Conservation (phyloP, 2,113 vertebrate genomes). For the Cottus gobio region DNA sequence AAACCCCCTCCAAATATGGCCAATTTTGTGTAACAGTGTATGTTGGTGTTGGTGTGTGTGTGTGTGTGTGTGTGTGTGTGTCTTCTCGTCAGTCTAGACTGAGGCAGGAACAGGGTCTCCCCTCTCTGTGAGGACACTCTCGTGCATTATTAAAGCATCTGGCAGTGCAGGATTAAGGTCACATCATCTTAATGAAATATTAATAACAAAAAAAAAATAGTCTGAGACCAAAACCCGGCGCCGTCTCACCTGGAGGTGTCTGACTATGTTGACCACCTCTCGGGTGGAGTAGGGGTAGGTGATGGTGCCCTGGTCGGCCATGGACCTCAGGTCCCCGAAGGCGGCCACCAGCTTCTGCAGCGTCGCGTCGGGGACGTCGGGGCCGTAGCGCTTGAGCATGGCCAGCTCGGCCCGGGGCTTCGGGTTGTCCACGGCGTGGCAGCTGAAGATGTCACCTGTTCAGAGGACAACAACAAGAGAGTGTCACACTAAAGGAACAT, state of each 20-base stretch:
- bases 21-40: too few relatives aligned
- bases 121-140: neutral
- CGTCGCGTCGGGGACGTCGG: constrained; percentile 86
- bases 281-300: constrained; percentile 98
- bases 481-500: neutral
- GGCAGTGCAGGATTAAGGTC: constrained; percentile 6
- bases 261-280: constrained; percentile 98
- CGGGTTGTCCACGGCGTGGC: constrained; percentile 97
- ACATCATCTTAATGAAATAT: constrained; percentile 8
- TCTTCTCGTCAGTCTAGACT: neutral
- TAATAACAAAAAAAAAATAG: neutral
- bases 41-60: neutral
- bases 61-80: neutral
- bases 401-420: constrained; percentile 91
- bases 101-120: neutral
- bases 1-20: too few relatives aligned
- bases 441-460: constrained; percentile 97
- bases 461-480: neutral
- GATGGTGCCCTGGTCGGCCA: constrained; percentile 96
- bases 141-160: constrained; percentile 23
- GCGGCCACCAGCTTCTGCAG: constrained; percentile 93
- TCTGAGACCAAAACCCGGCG: neutral
- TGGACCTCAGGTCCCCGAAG: constrained; percentile 93
- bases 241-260: constrained; percentile 92
- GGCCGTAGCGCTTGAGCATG: constrained; percentile 96